Base-by-base conservation (phyloP, 2,113 vertebrate genomes). In the Coregonus clupeaformis region DNA sequence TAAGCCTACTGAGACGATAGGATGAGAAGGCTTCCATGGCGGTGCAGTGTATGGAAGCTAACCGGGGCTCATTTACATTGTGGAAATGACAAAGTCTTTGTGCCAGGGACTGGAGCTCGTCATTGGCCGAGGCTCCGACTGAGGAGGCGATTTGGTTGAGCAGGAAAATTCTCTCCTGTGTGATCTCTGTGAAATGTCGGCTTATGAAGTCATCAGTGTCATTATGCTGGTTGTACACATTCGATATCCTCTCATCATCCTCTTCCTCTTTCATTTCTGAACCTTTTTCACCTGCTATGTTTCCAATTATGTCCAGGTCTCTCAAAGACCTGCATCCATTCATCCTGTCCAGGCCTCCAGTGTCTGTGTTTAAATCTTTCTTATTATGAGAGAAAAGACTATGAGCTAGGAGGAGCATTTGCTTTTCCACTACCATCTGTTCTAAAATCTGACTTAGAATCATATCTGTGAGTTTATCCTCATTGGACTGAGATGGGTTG, bases 1-100 rank as follows among this genome's bases (percentile, higher is more conserved):
- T 77, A 24, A 84, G 77, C 13, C 62, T 57, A 49, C 29, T 12
- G 11, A 89, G 9, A 1, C 18, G 75, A 27, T 49, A 82, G 78
- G 83, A 80, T 68, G 52, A 77, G 1, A 89, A 18, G 0, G 88
- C 81, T 69, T 92, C 89, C 4, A 82, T 72, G 0, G 80, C 84
- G 1, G 84, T 82, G 0, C 80, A 82, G 72, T 84, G 81, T n/a
- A 87, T 2, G 0, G 73, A 67, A 6, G 63, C 29, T 0, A 72
- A 68, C 73, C n/a, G 5, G 0, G 69, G 71, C 6, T 55, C 65
- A 55, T 76, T 78, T 36, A 72, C 59, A 29, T 66, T 42, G 24
- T 20, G 20, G 29, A 57, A 52, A 3, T 69, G 13, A 1, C 65
- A 67, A 0, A 82, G 75, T 2, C 32, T 81, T 27, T 78, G 68